Conservation (phyloP, 2,888 invertebrate species). For the Onchidella celtica region DNA sequence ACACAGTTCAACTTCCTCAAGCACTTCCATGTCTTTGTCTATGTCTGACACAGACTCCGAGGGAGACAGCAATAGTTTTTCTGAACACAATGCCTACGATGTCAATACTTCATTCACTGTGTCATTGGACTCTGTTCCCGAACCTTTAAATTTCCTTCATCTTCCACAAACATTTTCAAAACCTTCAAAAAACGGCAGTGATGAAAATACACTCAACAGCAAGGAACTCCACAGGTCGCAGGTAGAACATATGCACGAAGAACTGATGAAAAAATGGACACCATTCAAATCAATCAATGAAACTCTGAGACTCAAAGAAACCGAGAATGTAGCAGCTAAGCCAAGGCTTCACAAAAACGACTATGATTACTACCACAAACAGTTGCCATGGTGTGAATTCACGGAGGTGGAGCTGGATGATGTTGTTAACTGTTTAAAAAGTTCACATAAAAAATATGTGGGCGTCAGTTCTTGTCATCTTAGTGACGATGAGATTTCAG, state of each 20-base stretch:
- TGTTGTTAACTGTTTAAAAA: constrained; percentile 7
- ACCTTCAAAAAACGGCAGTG: no score
- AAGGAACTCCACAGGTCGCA: not conserved
- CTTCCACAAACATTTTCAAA: no score
- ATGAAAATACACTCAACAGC: not conserved
- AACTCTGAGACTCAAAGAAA: not conserved
- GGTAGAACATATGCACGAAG: no score
- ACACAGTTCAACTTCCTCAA: no score
- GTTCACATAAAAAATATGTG: constrained; percentile 11
- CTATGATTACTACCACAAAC: constrained; percentile 12
- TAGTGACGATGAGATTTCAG: constrained; percentile 24
- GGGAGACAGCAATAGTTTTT: no score
- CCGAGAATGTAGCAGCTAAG: no score
- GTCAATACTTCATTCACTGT: no score
- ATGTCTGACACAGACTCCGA: no score
- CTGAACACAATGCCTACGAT: no score
- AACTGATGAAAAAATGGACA: constrained; percentile 24
- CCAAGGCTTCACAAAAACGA: not conserved
- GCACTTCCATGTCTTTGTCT: no score
- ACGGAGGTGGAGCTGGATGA: constrained; percentile 34
- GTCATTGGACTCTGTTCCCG: no score
- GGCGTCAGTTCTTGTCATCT: not conserved
- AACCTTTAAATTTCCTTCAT: no score
- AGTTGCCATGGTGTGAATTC: constrained; percentile 37
- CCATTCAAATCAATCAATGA: not conserved